phyloP scores from a whole-genome alignment of 1,140 invertebrate species.

The Phocides pigmalion region DNA sequence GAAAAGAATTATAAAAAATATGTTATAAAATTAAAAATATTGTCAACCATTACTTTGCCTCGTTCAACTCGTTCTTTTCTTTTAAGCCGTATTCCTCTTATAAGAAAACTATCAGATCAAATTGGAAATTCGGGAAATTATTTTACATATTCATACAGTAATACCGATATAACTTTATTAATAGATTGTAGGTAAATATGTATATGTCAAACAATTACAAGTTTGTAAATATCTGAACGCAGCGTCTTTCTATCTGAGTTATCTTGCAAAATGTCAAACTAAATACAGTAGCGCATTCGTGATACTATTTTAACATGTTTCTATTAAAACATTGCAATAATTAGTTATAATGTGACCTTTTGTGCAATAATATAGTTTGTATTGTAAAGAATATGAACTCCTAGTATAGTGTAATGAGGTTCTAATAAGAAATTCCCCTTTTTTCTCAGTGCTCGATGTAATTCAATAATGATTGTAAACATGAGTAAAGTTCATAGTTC shows the following conservation, averaged over 20 bases:
- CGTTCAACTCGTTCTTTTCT: too few relatives aligned
- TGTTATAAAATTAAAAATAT: too few relatives aligned
- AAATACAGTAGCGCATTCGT: slow-evolving; percentile 6
- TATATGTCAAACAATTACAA: too few relatives aligned
- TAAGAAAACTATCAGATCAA: too few relatives aligned
- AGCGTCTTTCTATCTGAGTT: too few relatives aligned
- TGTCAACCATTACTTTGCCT: too few relatives aligned
- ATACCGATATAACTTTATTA: too few relatives aligned
- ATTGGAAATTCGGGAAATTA: too few relatives aligned
- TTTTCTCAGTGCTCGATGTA: slow-evolving; percentile 23
- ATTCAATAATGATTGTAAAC: slow-evolving; percentile 29
- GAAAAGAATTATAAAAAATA: too few relatives aligned
- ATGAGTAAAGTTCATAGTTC: slow-evolving; percentile 42
- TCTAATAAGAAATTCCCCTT: slow-evolving; percentile 40
- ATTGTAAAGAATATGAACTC: slow-evolving; percentile 1
- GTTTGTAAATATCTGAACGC: slow-evolving; percentile 1
- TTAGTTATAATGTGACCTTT: slow-evolving; percentile 21
- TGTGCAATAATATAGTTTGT: slow-evolving; percentile 6
- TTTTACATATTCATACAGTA: too few relatives aligned
- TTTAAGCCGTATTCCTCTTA: too few relatives aligned
- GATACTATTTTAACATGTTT: slow-evolving; percentile 8
- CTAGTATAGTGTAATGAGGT: slow-evolving; percentile 34
- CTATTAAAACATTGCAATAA: slow-evolving; percentile 20
- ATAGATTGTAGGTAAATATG: too few relatives aligned
- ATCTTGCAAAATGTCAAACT: slow-evolving; percentile 3